Evolutionary conservation across 1,140 invertebrate species (phyloP).

Genomic region (Drosophila ananassae): DNA sequence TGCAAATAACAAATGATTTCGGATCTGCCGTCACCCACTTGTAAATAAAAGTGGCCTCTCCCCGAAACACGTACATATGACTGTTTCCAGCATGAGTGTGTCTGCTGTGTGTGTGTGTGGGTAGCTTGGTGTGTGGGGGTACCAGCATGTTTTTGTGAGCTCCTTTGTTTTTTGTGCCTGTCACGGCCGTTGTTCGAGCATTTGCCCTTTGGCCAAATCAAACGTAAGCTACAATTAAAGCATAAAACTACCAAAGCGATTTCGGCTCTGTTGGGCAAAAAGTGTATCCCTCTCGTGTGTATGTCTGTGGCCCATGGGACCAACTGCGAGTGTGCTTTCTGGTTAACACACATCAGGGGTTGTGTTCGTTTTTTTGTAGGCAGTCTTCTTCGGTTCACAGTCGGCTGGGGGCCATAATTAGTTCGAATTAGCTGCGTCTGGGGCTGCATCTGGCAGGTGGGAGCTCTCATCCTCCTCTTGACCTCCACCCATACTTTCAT

Average conservation of each 20-base stretch:
- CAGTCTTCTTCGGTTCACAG: constrained; percentile 54
- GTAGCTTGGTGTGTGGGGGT: constrained; percentile 40
- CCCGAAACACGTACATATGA: background rate
- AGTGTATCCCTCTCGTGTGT: background rate
- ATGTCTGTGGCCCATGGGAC: background rate
- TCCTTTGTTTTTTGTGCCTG: constrained; percentile 76
- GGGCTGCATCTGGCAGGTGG: constrained; percentile 64
- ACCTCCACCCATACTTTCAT: too few species aligned
- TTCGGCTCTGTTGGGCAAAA: constrained; percentile 24
- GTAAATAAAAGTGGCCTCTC: constrained; percentile 70
- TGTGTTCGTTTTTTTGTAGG: constrained; percentile 26
- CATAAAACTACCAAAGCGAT: constrained; percentile 64
- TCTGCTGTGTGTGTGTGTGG: background rate
- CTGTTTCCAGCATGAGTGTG: constrained; percentile 4
- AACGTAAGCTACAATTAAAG: constrained; percentile 81
- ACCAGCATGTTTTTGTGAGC: constrained; percentile 71
- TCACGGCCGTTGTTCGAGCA: constrained; percentile 62
- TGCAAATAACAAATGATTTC: constrained; percentile 80
- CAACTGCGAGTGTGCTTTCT: background rate
- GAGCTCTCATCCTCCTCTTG: constrained; percentile 1
- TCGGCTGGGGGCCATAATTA: constrained; percentile 61
- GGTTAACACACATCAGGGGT: constrained; percentile 66
- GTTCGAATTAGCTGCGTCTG: constrained; percentile 72
- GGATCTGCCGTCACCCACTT: constrained; percentile 75
- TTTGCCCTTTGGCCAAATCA: constrained; percentile 73